Evolutionary conservation across 2,113 vertebrate species (phyloP).

Genomic region (Dipodomys stephensi): DNA sequence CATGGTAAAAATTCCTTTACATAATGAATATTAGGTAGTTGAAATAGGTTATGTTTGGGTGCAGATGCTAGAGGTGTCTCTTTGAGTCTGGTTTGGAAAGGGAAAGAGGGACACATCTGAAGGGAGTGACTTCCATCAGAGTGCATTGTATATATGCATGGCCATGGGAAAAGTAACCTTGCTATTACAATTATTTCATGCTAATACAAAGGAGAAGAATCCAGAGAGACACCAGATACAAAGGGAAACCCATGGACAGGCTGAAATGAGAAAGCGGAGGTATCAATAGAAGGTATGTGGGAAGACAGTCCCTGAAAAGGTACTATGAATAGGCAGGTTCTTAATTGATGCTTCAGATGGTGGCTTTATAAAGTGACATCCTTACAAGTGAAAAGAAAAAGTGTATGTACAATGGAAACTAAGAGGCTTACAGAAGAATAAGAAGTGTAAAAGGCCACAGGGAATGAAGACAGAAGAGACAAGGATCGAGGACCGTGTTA

Average conservation of each 20-base stretch:
- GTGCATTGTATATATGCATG: no score
- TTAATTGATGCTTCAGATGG: conserved; percentile 57
- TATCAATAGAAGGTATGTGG: conserved; percentile 58
- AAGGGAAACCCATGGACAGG: neutral
- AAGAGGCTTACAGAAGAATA: conserved; percentile 15
- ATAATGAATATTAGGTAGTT: no score
- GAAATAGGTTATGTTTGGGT: no score
- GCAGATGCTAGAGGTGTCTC: no score
- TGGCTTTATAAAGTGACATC: conserved; percentile 46
- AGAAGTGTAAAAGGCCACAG: neutral
- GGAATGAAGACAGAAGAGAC: neutral
- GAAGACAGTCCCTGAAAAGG: conserved; percentile 51
- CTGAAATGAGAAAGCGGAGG: conserved; percentile 20
- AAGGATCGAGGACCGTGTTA: neutral
- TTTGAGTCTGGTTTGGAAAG: no score
- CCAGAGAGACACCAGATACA: neutral
- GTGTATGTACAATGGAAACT: neutral
- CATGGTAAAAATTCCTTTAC: no score
- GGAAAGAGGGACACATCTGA: no score
- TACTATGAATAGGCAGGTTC: conserved; percentile 48
- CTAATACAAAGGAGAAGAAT: neutral
- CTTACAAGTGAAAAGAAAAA: conserved; percentile 43
- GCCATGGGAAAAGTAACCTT: no score
- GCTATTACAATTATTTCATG: no score
- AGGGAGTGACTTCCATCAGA: no score